These are phyloP conservation scores for Rhaphigaster nebulosa DNA, from an alignment of 2,888 invertebrate genomes.

Conservation along the genomic window DNA sequence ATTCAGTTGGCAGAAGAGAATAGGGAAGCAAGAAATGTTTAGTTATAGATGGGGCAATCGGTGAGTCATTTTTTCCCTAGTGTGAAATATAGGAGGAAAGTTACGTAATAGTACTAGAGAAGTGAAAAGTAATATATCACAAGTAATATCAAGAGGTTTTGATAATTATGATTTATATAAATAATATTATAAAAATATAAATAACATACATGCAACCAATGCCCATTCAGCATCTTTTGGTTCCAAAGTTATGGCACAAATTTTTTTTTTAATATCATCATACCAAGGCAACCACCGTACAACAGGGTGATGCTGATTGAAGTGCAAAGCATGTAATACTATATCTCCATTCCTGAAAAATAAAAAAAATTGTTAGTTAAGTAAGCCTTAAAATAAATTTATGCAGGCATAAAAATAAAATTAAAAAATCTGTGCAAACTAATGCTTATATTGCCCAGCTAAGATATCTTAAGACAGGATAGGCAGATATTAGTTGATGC, in stretches of 20 bases:
- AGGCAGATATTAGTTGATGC: not conserved
- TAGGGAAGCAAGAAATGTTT: not conserved
- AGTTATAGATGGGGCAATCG: not conserved
- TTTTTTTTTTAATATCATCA: conserved; percentile 66
- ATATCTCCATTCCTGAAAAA: conserved; percentile 66
- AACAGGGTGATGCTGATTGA: conserved; percentile 62
- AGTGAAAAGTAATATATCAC: not conserved
- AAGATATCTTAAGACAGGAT: not conserved
- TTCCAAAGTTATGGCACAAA: conserved; percentile 65
- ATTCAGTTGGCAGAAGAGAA: not conserved
- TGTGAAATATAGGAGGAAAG: not conserved
- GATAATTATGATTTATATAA: not conserved
- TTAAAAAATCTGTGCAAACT: not conserved
- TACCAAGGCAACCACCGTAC: conserved; percentile 67
- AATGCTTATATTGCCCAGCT: not conserved
- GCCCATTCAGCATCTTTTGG: conserved; percentile 77
- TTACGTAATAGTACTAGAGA: not conserved
- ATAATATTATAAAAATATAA: conserved; percentile 30
- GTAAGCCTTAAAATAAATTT: not conserved
- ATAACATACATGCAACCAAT: conserved; percentile 70
- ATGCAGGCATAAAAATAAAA: not conserved
- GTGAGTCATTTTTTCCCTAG: not conserved
- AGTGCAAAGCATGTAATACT: conserved; percentile 63
- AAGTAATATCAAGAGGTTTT: not conserved
- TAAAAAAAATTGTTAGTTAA: conserved; percentile 8